These are phyloP conservation scores for Halichondria panicea DNA, from an alignment of 37 sponge, comb jelly and placozoan genomes.

Conservation along the genomic window DNA sequence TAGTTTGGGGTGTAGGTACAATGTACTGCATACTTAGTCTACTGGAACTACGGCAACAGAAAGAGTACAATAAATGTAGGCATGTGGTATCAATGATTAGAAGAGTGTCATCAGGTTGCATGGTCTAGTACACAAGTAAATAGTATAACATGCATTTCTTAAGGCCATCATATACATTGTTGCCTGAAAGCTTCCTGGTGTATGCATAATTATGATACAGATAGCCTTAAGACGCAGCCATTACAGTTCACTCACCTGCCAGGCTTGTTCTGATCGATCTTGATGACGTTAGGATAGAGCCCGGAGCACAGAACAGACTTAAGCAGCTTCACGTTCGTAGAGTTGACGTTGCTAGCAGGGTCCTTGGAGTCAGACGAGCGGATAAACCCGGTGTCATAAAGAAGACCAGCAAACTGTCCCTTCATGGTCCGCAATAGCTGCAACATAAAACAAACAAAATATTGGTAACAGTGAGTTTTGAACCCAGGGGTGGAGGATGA, in stretches of 20 bases:
- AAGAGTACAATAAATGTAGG: too few species aligned
- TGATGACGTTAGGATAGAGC: constrained; percentile 82
- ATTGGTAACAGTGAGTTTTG: background rate
- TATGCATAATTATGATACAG: too few species aligned
- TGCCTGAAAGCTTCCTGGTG: too few species aligned
- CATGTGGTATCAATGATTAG: too few species aligned
- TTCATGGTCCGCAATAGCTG: constrained; percentile 77
- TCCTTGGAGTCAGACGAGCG: constrained; percentile 43
- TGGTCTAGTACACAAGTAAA: too few species aligned
- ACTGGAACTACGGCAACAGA: too few species aligned
- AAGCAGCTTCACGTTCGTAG: constrained; percentile 62
- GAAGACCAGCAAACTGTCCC: constrained; percentile 79
- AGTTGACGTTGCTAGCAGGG: constrained; percentile 54
- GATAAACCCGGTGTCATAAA: constrained; percentile 65
- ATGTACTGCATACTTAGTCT: too few species aligned
- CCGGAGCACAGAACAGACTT: constrained; percentile 86
- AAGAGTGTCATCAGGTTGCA: too few species aligned
- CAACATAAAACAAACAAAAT: background rate
- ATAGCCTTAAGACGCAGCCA: too few species aligned
- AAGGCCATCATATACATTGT: too few species aligned
- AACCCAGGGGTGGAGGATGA: background rate
- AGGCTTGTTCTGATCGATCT: constrained; percentile 36
- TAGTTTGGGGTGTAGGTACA: too few species aligned
- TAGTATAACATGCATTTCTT: too few species aligned
- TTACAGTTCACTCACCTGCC: constrained; percentile 14